Base-by-base conservation (phyloP, 2,113 vertebrate genomes). In the Montifringilla adamsi region DNA sequence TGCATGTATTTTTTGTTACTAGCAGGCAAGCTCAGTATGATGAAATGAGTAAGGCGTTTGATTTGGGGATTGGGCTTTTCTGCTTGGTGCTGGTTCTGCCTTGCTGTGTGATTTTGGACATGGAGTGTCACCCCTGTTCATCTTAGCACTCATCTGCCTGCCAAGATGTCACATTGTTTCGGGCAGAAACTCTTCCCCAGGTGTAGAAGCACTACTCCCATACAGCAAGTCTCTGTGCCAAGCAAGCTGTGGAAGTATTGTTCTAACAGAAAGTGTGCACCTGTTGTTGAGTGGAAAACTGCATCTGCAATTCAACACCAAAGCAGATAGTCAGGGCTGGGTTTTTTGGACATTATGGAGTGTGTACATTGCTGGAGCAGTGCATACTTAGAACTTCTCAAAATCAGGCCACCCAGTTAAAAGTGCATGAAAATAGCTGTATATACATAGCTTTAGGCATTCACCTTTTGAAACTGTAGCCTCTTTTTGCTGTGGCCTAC, bases 361-460 rank as follows among this genome's bases (percentile, higher is more conserved):
- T 2, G 0, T 44, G 26, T 89, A 19, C 12, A 0, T 62, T 84
- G 33, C 63, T 70, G 72, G 46, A 86, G 35, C 44, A 47, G 50
- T 74, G 6, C 30, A 26, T 66, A 62, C 47, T 62, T 75, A 44
- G 39, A 70, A 44, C 41, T 41, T 91, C 26, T 60, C 47, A 75
- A 84, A 97, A 96, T 87, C 58, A 89, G 96, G 94, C 60, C 93
- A 96, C 93, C 84, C 77, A 91, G 60, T 95, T 96, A 91, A 83
- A 84, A 89, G 80, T 60, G 35, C 68, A 53, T 93, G 73, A 87
- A 94, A 89, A 95, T 92, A 96, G 91, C 76, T 87, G n/a, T 68
- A 44, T 92, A 81, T 89, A 56, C 66, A 14, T 92, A 96, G 77
- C 73, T 90, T 55, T 68, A 35, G 28, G 44, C 52, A 33, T 72